phyloP scores from a whole-genome alignment of 2,888 invertebrate species.

The Micoletzkya japonica region DNA sequence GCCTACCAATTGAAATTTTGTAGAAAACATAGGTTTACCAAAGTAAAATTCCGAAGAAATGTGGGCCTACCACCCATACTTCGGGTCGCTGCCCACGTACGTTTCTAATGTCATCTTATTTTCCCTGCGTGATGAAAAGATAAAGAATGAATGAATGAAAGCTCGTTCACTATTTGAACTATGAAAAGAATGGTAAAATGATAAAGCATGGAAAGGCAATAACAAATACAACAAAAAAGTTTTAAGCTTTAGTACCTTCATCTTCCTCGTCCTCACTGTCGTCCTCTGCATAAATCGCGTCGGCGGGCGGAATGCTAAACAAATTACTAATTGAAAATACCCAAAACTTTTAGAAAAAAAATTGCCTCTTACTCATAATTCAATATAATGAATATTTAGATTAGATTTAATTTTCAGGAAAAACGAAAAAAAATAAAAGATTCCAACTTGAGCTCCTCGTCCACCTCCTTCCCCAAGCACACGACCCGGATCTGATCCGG shows the following conservation, averaged over 20 bases:
- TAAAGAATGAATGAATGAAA: too few species aligned
- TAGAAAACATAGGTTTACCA: too few species aligned
- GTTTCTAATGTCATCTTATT: too few species aligned
- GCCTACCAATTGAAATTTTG: too few species aligned
- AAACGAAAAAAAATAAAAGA: background rate
- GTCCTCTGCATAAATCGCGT: background rate
- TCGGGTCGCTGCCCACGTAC: too few species aligned
- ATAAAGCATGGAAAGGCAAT: too few species aligned
- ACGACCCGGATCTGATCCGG: conserved; percentile 38
- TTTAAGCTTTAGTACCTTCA: background rate
- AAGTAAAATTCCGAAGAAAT: too few species aligned
- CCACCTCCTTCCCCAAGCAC: conserved; percentile 34
- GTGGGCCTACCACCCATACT: too few species aligned
- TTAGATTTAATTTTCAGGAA: background rate
- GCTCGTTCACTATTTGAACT: too few species aligned
- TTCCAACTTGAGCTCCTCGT: conserved; percentile 26
- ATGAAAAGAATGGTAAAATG: too few species aligned
- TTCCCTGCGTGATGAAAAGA: too few species aligned
- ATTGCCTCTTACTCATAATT: background rate
- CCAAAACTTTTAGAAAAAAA: background rate
- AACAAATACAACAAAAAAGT: background rate
- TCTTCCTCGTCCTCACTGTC: background rate
- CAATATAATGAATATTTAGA: background rate
- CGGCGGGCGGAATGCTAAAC: conserved; percentile 10
- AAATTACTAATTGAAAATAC: background rate